A percentile compares a stretch with the other conserved stretches of the same genome.
These are phyloP conservation scores for Thunnus albacares DNA, from an alignment of 2,797 vertebrate genomes.

Conservation along the genomic window DNA sequence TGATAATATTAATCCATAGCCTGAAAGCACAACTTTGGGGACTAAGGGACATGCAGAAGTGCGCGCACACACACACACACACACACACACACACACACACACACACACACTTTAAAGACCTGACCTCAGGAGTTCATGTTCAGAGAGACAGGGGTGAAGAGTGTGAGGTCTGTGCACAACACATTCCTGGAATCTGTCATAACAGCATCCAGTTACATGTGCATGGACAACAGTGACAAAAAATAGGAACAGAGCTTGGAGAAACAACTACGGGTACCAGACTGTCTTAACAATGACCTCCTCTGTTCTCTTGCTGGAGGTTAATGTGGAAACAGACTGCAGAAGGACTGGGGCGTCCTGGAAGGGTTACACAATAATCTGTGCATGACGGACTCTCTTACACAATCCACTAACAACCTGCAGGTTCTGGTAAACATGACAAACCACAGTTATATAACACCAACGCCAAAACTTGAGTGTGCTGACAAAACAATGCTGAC, in stretches of 20 bases:
- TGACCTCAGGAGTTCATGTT: conserved; percentile 30
- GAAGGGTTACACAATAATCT: conserved; percentile 65
- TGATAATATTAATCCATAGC: background rate
- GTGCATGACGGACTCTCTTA: conserved; percentile 41
- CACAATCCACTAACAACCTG: conserved; percentile 58
- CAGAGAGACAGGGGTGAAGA: conserved; percentile 14
- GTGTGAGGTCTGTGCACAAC: background rate
- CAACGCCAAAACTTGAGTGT: conserved; percentile 42
- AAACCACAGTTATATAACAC: conserved; percentile 69
- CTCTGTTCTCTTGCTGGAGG: conserved; percentile 57
- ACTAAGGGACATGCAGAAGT: background rate
- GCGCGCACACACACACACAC: background rate
- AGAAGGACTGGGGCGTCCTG: conserved; percentile 30
- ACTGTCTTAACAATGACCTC: conserved; percentile 64
- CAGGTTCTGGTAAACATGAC: conserved; percentile 68
- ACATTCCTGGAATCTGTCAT: conserved; percentile 37
- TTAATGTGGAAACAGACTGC: conserved; percentile 49
- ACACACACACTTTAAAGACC: background rate
- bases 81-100: conserved; percentile 5
- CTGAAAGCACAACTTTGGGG: conserved; percentile 6
- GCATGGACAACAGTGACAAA: conserved; percentile 45
- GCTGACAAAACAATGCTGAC: conserved; percentile 28
- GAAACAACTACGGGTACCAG: conserved; percentile 48
- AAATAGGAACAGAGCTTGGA: conserved; percentile 5
- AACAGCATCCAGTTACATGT: conserved; percentile 47